Evolutionary conservation across 2,113 vertebrate species (phyloP), one percentile per base, ranked within the genome.

Genomic region (Megalops atlanticus): DNA sequence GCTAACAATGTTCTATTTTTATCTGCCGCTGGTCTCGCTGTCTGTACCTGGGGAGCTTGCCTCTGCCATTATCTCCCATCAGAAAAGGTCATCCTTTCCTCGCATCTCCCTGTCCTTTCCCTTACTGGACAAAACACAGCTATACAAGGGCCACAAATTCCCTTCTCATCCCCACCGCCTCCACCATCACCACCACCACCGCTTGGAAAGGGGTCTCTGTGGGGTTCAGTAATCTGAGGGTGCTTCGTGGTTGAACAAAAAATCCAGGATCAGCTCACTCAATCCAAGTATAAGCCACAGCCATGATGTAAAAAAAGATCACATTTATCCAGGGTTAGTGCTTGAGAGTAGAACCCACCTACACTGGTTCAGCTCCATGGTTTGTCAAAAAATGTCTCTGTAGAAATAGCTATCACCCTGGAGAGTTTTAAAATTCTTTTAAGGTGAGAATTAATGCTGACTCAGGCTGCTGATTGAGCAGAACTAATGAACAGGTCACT

Each of bases 51-150:
- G 36, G 45, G 38, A 79, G 73, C 35, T 8, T n/a, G n/a, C 78
- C 31, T 76, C 52, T 76, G 76, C 79, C 80, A 77, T 81, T 85
- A 83, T 81, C 82, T 82, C 33, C 72, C 58, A 77, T 78, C 76
- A 76, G 47, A 74, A 72, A 78, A 64, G 41, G 38, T 52, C 83
- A 74, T 76, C 39, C 18, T 71, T 70, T 54, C 75, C 75, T 27
- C 54, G 21, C 54, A n/a, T 68, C 45, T 58, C 45, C 74, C 77
- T 45, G 40, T 70, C 82, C 58, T 77, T 43, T 76, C 41, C 80
- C 70, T 72, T 31, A 27, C 24, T 70, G 24, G 78, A 72, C 45
- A 77, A 64, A 80, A 49, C 39, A 40, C 74, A 14, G 27, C 83
- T 45, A 35, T 71, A 71, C 76, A n/a, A 16, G 69, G 41, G 79